Evolutionary conservation across 1,140 invertebrate species (phyloP).

Genomic region (Spodoptera litura): DNA sequence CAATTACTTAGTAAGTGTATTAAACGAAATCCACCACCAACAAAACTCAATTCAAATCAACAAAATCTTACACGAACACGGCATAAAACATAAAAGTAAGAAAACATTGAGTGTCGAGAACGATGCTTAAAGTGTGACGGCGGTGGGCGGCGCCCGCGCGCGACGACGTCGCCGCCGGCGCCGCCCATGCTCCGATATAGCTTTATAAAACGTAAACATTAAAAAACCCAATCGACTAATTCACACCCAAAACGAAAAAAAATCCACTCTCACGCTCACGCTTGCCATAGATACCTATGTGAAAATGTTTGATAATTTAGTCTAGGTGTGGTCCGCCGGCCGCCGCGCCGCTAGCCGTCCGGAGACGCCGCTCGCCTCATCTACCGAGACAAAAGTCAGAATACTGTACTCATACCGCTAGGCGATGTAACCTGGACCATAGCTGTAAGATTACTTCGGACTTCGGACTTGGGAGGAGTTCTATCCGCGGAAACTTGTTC

Average conservation of each 20-base stretch:
- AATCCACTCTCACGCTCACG: slow-evolving; percentile 86
- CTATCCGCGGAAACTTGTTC: not conserved
- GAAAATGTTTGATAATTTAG: slow-evolving; percentile 84
- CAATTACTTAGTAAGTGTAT: slow-evolving; percentile 81
- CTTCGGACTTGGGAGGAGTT: slow-evolving; percentile 10
- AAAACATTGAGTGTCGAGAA: slow-evolving; percentile 84
- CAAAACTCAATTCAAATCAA: slow-evolving; percentile 85
- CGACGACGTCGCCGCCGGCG: slow-evolving; percentile 64
- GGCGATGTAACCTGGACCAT: slow-evolving; percentile 10
- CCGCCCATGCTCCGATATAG: slow-evolving; percentile 82
- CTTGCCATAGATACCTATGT: slow-evolving; percentile 86
- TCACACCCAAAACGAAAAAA: slow-evolving; percentile 85
- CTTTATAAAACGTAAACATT: slow-evolving; percentile 84
- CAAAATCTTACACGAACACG: slow-evolving; percentile 85
- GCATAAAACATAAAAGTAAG: slow-evolving; percentile 83
- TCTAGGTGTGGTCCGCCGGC: slow-evolving; percentile 81
- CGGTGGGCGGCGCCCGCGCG: slow-evolving; percentile 78
- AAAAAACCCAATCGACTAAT: slow-evolving; percentile 86
- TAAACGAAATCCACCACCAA: slow-evolving; percentile 86
- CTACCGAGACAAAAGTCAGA: slow-evolving; percentile 86
- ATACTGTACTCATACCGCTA: slow-evolving; percentile 51
- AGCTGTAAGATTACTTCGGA: not conserved
- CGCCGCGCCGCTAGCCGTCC: slow-evolving; percentile 76
- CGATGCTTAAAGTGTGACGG: slow-evolving; percentile 78
- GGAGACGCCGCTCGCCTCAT: slow-evolving; percentile 81